Percentiles rank a stretch among this genome's conserved stretches.
These are phyloP conservation scores for Hypomesus transpacificus DNA, from an alignment of 2,113 vertebrate genomes.

Conservation along the genomic window DNA sequence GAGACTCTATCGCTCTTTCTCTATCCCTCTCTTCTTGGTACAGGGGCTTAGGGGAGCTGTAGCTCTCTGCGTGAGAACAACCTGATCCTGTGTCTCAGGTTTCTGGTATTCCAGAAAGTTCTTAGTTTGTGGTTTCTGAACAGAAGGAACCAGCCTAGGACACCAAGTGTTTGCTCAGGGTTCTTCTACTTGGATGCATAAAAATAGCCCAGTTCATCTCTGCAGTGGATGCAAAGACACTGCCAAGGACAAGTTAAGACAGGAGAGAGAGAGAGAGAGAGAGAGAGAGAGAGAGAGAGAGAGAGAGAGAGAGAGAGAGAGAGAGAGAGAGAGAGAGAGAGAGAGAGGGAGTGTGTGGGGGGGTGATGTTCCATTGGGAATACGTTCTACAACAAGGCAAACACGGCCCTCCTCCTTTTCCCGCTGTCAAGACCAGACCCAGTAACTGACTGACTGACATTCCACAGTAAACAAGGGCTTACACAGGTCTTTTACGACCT, in stretches of 20 bases:
- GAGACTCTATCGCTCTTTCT: background rate
- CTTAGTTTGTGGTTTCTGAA: too few species aligned
- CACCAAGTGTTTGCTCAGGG: slow-evolving; percentile 2
- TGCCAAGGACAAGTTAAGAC: slow-evolving; percentile 54
- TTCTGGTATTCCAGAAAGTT: background rate
- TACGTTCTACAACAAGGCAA: too few species aligned
- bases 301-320: slow-evolving; percentile 28
- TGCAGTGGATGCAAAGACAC: slow-evolving; percentile 20
- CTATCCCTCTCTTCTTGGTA: slow-evolving; percentile 28
- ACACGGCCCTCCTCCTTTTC: too few species aligned
- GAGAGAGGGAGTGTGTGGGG: too few species aligned
- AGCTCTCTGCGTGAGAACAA: slow-evolving; percentile 34
- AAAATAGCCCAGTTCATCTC: background rate
- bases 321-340: slow-evolving; percentile 9
- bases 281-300: too few species aligned
- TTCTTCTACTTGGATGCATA: slow-evolving; percentile 12
- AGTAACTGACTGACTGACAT: too few species aligned
- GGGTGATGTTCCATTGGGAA: too few species aligned
- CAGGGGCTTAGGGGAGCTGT: slow-evolving; percentile 33
- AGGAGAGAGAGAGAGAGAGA: slow-evolving; percentile 26
- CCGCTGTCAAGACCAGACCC: too few species aligned
- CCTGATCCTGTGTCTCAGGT: slow-evolving; percentile 11
- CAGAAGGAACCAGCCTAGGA: background rate
- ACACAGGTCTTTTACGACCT: too few species aligned
- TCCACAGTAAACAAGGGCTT: too few species aligned